Evolutionary conservation across 2,797 vertebrate genomes (phyloP), one percentile per base, ranked within the genome.

Genomic region (Cynopterus sphinx): DNA sequence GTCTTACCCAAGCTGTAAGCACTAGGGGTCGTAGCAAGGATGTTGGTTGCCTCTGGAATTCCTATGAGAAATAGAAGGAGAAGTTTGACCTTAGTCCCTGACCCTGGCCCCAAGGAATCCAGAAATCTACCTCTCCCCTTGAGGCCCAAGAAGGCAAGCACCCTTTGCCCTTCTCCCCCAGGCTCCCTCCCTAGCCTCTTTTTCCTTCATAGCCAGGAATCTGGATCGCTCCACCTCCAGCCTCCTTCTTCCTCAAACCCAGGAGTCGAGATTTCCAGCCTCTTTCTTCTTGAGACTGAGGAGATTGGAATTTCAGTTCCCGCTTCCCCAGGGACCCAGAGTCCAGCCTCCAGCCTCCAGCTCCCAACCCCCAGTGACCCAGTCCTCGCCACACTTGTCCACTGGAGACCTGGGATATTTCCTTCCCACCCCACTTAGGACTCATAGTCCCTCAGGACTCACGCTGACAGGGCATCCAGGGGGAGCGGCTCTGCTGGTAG

Each of bases 391-490:
- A 5, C 24, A 4, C 13, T 39, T 86, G 21, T 31, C 26, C 51
- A 8, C 28, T 46, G 39, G 49, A 59, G 39, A 31, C n/a, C 63
- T 61, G 61, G n/a, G 39, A 6, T 4, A 24, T 68, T 28, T 36
- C 53, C 46, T 36, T 49, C 53, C 74, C 9, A 0, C 41, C 74
- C 15, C 22, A 26, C 31, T 55, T 21, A 17, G 84, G 68, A 17
- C 73, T 55, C 9, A 3, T 2, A 6, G 33, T 67, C 43, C 51
- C 71, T 6, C 11, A 9, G 55, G 61, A 98, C 99, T 99, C 98
- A 99, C 99, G 98, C 95, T 99, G 98, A 97, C 99, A 99, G 83
- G 99, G 99, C 79, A 99, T 98, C 7, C 99, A 98, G 1, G 99
- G 98, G 1, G 99, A 99, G 90, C 96, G 98, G 59, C 99, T 99